Evolutionary conservation across 2,888 invertebrate species (phyloP).

Genomic region (Cecidostiba fungosa): DNA sequence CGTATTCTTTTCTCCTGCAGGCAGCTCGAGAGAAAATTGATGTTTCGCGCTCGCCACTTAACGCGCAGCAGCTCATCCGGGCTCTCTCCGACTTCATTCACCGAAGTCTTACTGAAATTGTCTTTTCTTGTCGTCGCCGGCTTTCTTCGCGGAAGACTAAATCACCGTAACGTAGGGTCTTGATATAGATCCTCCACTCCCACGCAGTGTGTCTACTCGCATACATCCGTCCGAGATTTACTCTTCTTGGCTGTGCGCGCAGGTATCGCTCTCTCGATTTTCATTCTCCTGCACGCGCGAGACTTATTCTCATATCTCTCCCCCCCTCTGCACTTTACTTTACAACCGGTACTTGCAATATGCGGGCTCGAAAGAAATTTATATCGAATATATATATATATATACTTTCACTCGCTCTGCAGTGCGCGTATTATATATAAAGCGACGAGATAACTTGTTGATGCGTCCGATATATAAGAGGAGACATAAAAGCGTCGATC

Average conservation of each 20-base stretch:
- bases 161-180: slow-evolving; percentile 21
- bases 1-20: background rate
- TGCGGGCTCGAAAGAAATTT: background rate
- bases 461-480: background rate
- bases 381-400: background rate
- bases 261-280: slow-evolving; percentile 28
- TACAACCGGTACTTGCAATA: background rate
- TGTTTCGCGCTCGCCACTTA: slow-evolving; percentile 59
- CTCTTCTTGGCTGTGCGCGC: background rate
- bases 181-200: background rate
- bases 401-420: background rate
- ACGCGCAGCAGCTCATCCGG: slow-evolving; percentile 48
- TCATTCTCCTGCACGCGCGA: slow-evolving; percentile 14
- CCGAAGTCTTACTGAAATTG: slow-evolving; percentile 58
- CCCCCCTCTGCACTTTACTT: background rate
- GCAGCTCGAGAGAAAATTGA: slow-evolving; percentile 44
- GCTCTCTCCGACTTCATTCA: slow-evolving; percentile 39
- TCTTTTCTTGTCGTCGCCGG: slow-evolving; percentile 49
- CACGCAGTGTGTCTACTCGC: background rate
- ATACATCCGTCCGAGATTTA: slow-evolving; percentile 32
- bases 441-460: slow-evolving; percentile 7
- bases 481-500: no score
- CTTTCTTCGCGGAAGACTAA: slow-evolving; percentile 19
- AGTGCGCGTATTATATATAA: no score
- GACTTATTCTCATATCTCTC: background rate